Conservation (phyloP, 2,797 vertebrate genomes). For the Harpagifer antarcticus region DNA sequence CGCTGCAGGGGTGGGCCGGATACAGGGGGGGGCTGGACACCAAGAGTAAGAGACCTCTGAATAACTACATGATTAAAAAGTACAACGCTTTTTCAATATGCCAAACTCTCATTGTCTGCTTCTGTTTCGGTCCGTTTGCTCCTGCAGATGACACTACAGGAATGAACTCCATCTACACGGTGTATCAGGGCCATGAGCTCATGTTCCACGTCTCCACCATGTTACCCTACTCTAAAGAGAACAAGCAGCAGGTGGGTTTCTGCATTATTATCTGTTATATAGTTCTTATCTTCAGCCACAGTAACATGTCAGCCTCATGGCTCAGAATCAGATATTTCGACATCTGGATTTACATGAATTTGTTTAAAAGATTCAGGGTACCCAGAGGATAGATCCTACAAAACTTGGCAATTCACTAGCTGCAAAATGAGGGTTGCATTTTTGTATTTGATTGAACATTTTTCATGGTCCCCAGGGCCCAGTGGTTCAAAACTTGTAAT, state of each 20-base stretch:
- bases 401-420: not conserved
- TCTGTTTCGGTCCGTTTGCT: not conserved
- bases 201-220: constrained; percentile 99
- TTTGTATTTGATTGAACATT: not conserved
- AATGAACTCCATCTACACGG: constrained; percentile 94
- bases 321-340: not conserved
- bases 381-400: not conserved
- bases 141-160: constrained; percentile 96
- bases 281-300: not conserved
- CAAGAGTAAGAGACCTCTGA: constrained; percentile 89
- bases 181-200: constrained; percentile 99
- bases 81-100: not conserved
- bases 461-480: too few relatives aligned
- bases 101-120: not conserved
- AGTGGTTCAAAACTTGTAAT: too few relatives aligned
- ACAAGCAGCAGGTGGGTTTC: constrained; percentile 94
- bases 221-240: constrained; percentile 98
- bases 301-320: not conserved
- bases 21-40: constrained; percentile 98
- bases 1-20: constrained; percentile 96
- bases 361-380: not conserved
- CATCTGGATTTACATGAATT: not conserved
- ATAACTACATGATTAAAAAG: not conserved
- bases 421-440: not conserved
- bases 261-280: not conserved